Conservation (phyloP, 2,113 vertebrate genomes). For the Acrocephalus kingi region DNA sequence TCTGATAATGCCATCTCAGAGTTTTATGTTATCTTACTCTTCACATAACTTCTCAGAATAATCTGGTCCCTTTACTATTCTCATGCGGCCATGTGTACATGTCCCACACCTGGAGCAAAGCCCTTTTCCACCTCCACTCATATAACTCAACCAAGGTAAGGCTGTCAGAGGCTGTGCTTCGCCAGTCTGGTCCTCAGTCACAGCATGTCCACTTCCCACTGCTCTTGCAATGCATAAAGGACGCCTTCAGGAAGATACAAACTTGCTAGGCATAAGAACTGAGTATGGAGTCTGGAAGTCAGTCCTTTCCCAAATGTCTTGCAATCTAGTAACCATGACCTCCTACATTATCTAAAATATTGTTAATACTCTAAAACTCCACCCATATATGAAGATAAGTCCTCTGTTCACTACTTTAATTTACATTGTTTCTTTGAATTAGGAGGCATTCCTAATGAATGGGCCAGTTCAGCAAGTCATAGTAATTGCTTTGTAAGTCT, state of each 20-base stretch:
- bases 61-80: not conserved
- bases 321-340: not conserved
- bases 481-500: not conserved
- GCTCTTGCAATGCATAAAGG: not conserved
- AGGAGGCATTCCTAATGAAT: not conserved
- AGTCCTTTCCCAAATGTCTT: not conserved
- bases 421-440: not conserved
- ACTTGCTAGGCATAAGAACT: not conserved
- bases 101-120: not conserved
- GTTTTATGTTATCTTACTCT: not conserved
- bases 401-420: not conserved
- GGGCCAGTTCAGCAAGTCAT: not conserved
- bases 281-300: not conserved
- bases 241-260: not conserved
- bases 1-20: not conserved
- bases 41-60: not conserved
- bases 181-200: not conserved
- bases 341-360: not conserved
- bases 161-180: not conserved
- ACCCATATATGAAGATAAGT: fast-evolving
- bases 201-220: not conserved
- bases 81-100: not conserved
- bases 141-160: not conserved
- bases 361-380: not conserved
- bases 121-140: not conserved